These are phyloP conservation scores for Clupea harengus DNA, from an alignment of 2,113 vertebrate species.

Conservation along the genomic window DNA sequence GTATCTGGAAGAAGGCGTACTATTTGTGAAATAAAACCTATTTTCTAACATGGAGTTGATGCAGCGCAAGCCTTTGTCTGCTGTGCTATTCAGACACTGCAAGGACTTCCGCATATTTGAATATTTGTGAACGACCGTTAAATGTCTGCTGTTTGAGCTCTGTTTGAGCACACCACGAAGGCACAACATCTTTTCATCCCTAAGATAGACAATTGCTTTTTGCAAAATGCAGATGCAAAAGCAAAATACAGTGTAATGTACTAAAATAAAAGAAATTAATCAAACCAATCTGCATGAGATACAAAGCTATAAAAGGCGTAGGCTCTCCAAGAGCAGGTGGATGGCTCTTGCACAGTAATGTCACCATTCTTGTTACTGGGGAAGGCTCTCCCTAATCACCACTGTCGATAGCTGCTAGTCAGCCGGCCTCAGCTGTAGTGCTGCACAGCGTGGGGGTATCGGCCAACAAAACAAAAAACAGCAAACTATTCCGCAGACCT, in stretches of 20 bases:
- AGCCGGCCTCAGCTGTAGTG: conserved; percentile 8
- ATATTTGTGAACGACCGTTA: too few species aligned
- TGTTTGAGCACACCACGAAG: too few species aligned
- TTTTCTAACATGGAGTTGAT: background rate
- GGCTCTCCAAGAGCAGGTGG: background rate
- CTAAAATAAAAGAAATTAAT: too few species aligned
- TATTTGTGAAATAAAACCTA: background rate
- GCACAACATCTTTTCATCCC: too few species aligned
- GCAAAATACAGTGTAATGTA: too few species aligned
- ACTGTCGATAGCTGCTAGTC: conserved; percentile 27
- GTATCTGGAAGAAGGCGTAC: background rate
- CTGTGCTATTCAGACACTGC: too few species aligned
- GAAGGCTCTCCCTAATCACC: conserved; percentile 45
- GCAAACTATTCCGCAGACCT: background rate
- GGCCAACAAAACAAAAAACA: conserved; percentile 19
- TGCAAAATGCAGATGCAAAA: too few species aligned
- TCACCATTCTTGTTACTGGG: conserved; percentile 13
- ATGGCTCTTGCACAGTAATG: background rate
- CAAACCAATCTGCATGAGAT: background rate
- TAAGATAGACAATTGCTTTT: too few species aligned
- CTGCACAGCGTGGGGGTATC: background rate
- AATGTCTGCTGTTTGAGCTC: too few species aligned
- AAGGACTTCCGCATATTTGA: too few species aligned
- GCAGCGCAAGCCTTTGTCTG: background rate
- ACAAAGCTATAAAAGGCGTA: background rate